Evolutionary conservation across 1,140 invertebrate species (phyloP).

Genomic region (Archivesica marissinica): DNA sequence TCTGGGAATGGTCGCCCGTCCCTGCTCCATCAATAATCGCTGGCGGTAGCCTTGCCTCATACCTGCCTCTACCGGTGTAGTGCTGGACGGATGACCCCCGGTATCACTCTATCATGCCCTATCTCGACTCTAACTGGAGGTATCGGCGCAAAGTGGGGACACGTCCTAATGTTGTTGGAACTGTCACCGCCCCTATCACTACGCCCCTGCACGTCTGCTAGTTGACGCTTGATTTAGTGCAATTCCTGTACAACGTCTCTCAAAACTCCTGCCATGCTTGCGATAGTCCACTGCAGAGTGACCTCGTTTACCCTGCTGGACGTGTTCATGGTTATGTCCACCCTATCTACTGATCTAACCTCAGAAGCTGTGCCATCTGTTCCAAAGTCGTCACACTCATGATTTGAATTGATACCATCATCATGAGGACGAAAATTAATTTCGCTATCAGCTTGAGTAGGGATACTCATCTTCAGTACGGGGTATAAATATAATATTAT

Average conservation of each 20-base stretch:
- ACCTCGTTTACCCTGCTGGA: background rate
- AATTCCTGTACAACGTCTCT: background rate
- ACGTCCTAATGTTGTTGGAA: too few relatives aligned
- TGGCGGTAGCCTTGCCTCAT: too few relatives aligned
- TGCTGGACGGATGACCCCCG: too few relatives aligned
- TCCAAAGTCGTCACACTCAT: background rate
- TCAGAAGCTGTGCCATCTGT: background rate
- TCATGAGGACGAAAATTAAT: background rate
- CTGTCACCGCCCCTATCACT: background rate
- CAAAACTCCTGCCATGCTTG: background rate
- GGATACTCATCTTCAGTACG: slow-evolving; percentile 17
- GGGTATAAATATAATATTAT: too few relatives aligned
- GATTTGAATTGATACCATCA: background rate
- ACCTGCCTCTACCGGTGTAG: too few relatives aligned
- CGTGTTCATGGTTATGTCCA: background rate
- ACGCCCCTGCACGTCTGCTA: background rate
- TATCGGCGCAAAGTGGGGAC: too few relatives aligned
- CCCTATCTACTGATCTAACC: background rate
- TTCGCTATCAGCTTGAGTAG: background rate
- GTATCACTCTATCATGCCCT: too few relatives aligned
- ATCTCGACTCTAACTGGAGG: too few relatives aligned
- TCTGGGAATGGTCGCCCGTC: too few relatives aligned
- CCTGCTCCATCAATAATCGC: too few relatives aligned
- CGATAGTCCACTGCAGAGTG: background rate
- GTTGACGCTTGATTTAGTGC: background rate